Evolutionary conservation across 92 coral and sea anemone species (phyloP), one percentile per base, ranked within the genome.

Genomic region (Siderastrea radians): DNA sequence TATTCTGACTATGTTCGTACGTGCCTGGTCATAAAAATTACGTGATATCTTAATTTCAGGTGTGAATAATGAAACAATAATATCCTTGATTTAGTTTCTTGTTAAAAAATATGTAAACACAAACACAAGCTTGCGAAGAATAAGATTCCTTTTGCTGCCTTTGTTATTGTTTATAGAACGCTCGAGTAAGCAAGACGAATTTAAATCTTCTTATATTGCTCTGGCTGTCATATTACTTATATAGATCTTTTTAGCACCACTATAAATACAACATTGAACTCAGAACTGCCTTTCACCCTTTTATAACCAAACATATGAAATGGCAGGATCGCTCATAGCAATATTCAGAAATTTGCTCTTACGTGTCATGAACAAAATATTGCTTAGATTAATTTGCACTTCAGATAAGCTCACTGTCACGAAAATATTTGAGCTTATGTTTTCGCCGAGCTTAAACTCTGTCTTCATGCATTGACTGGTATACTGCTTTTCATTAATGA

Each of bases 331-430:
- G 17, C 49, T 52, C 9, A 15, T 38, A 74, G 63, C 78, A 51
- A 51, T 52, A 19, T 74, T 47, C 9, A 52, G 46, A 17, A 26
- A 74, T 7, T 19, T n/a, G 12, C 62, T 19, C 48, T 52, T 47
- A 17, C 12, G 3, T 62, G 68, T 17, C 11, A 54, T 7, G 43
- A 38, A 55, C 50, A 65, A 26, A 3, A 74, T 44, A 46, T 46
- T 49, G 19, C 49, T 26, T 38, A 63, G 49, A 38, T 75, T 75
- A 75, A 53, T 47, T 77, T 46, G 12, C 79, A 15, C 80, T 15
- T 77, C 1, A 12, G 50, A 58, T 77, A 38, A 55, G 54, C 81
- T 77, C 16, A 77, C 45, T 69, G 86, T 82, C 69, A 70, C 65
- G 70, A 68, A 58, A 82, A 5, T 14, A 45, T 55, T 46, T 46